These are phyloP conservation scores for Pseudoips prasinana DNA, from an alignment of 2,888 invertebrate genomes.

Conservation along the genomic window DNA sequence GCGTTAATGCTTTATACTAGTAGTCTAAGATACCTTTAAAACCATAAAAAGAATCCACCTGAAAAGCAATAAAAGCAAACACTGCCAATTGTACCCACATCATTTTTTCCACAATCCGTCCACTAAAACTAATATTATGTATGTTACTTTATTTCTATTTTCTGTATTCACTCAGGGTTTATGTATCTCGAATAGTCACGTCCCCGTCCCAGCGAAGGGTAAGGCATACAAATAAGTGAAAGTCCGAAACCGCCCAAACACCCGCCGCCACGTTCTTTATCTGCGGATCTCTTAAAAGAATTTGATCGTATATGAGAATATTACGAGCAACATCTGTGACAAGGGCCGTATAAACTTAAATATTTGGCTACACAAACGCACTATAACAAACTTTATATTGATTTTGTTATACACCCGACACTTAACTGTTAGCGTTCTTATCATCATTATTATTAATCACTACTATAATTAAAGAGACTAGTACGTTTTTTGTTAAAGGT, in stretches of 20 bases:
- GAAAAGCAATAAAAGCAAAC: conserved; percentile 47
- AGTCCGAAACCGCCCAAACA: conserved; percentile 76
- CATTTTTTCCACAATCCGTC: conserved; percentile 67
- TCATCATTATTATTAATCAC: no score
- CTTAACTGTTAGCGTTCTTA: no score
- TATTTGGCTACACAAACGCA: conserved; percentile 47
- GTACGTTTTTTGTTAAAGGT: no score
- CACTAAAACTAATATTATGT: conserved; percentile 76
- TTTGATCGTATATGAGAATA: conserved; percentile 80
- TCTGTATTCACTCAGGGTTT: conserved; percentile 81
- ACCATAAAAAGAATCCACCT: conserved; percentile 25
- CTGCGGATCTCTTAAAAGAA: conserved; percentile 80
- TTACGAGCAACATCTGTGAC: conserved; percentile 79
- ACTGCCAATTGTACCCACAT: conserved; percentile 33
- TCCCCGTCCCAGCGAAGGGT: conserved; percentile 73
- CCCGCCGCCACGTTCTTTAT: conserved; percentile 78
- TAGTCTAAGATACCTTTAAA: background rate
- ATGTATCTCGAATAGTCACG: conserved; percentile 82
- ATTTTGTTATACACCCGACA: conserved; percentile 9
- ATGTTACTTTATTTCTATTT: conserved; percentile 82
- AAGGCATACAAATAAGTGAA: conserved; percentile 81
- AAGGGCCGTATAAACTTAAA: conserved; percentile 77
- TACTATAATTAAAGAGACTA: no score
- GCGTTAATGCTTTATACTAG: no score
- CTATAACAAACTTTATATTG: conserved; percentile 36